Base-by-base conservation (phyloP, 1,140 invertebrate species). In the Phenacoccus solenopsis region DNA sequence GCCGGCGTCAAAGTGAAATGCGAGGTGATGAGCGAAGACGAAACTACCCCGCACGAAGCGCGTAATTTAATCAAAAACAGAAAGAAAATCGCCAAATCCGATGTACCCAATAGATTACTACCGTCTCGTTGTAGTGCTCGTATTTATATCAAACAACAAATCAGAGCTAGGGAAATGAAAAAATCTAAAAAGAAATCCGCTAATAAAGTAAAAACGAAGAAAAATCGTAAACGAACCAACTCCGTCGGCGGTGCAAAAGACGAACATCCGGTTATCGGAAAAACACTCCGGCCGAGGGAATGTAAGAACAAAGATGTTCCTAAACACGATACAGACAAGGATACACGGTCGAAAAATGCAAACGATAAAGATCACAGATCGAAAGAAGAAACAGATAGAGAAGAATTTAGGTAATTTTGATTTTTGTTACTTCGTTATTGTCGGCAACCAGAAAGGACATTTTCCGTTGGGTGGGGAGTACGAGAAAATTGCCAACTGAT, bases 301-400 rank as follows among this genome's bases (percentile, higher is more conserved):
- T 49, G 38, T 49, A 49, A 49, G 16, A 4, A 49, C 12, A 49
- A n/a, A n/a, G 3, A 49, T 49, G 2, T 49, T n/a, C 25, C 59
- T 3, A 24, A 25, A 64, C 12, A 64, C 20, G 16, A 10, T 5
- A 10, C 21, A 24, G 16, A 27, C 3, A 24, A 25, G 2, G 59
- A 25, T 24, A 27, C 22, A 24, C 9, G 5, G 2, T 9, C 21
- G 13, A 71, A 68, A 71, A 21, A 67, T 38, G 24, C 21, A 24
- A n/a, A 56, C 68, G 22, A 74, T 72, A 69, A 75, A 72, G 70
- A 73, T 22, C 22, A 7, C 1, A 69, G 57, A 72, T 77, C 78
- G 20, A 70, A 78, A 67, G 35, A 73, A 70, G 72, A 70, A 74
- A 76, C 67, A 75, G 73, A 68, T 74, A 74, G 35, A 78, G 75